Conservation (phyloP, 2,888 invertebrate species). For the Crematogaster levior region DNA sequence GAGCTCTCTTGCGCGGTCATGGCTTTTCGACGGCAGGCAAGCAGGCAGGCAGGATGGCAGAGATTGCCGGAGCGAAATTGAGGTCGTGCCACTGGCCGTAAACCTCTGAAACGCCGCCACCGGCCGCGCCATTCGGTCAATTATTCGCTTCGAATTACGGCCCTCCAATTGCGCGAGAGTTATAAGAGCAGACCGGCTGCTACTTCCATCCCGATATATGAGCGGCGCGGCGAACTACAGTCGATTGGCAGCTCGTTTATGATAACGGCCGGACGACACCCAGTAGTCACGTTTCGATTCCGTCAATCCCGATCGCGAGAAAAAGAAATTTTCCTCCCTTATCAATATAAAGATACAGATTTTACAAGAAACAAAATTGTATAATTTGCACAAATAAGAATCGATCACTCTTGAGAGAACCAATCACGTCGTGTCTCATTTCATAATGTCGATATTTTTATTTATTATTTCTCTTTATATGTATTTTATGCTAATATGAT, state of each 20-base stretch:
- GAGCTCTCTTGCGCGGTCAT: constrained; percentile 30
- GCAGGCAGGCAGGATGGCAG: constrained; percentile 48
- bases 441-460: neutral
- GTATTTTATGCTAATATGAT: no score
- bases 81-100: constrained; percentile 77
- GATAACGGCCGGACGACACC: constrained; percentile 52
- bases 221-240: constrained; percentile 20
- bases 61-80: constrained; percentile 77
- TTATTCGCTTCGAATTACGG: constrained; percentile 78
- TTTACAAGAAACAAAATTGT: neutral
- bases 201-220: constrained; percentile 43
- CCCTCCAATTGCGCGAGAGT: constrained; percentile 70
- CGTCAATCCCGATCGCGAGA: constrained; percentile 3
- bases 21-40: constrained; percentile 36
- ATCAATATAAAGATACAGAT: neutral
- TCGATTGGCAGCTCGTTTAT: constrained; percentile 60
- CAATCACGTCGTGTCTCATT: neutral
- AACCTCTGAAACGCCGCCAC: constrained; percentile 75
- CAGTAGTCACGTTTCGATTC: constrained; percentile 37
- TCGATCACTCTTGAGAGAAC: neutral
- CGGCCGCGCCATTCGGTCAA: constrained; percentile 71
- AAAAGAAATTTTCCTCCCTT: neutral
- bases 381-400: neutral
- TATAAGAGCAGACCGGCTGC: constrained; percentile 58
- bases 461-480: constrained; percentile 1